Base-by-base conservation (phyloP, 2,888 invertebrate species). In the Tortricodes alternella region DNA sequence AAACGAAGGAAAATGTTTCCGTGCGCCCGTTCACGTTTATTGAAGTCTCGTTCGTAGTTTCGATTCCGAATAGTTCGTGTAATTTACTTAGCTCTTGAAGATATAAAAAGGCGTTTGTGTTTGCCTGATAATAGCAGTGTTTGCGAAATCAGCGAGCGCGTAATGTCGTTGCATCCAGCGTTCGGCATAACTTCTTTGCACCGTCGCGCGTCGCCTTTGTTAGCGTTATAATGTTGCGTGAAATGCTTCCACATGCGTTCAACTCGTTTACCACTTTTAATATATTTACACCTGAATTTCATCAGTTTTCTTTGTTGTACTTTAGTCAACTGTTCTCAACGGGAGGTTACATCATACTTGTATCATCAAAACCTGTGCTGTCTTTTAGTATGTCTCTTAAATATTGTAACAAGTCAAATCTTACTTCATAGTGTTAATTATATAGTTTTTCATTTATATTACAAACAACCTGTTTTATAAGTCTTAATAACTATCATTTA, bases 1-100 rank as follows among this genome's bases (percentile, higher is more conserved):
- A 87, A 86, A 85, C 83, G 87, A 82, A 89, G 84, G 89, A 89
- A 89, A 89, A 89, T 88, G 89, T 88, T 86, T 80, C 83, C 78
- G 74, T 83, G 85, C 77, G 81, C 80, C 76, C 76, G 84, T 82
- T 81, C 80, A 75, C 78, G 81, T 88, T 87, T 88, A 89, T 88
- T 84, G 84, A 82, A 80, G 78, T 72, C 77, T 79, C 79, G 77
- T 79, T 76, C 76, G 76, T 79, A 87, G 87, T 87, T 87, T 83
- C 85, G 80, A 89, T 89, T 87, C 86, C 86, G 87, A 89, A 89
- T 86, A 87, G 88, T 83, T 85, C 77, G 80, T 81, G 83, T 87
- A 86, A 88, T 89, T 83, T 79, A 83, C 78, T 89, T 87, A 83
- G 80, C 72, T 77, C 66, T 68, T 62, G 73, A 73, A 70, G 74